These are phyloP conservation scores for Drosophila ohnishii DNA, from an alignment of 1,140 invertebrate species.

Conservation along the genomic window DNA sequence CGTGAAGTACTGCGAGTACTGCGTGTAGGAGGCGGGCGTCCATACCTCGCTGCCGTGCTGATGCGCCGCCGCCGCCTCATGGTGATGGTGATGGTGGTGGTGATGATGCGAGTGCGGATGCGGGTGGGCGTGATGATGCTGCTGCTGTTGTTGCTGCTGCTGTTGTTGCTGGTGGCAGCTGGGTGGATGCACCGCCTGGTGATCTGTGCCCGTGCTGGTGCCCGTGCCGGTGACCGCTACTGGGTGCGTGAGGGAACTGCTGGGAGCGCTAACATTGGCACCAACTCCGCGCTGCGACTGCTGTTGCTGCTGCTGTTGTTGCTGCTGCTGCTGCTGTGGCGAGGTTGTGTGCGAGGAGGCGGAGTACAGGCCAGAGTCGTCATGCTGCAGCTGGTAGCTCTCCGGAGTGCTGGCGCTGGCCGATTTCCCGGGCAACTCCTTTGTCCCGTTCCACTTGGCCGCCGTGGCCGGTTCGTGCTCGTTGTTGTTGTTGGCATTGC, in stretches of 20 bases:
- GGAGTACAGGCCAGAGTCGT: slow-evolving; percentile 79
- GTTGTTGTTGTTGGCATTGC: slow-evolving; percentile 60
- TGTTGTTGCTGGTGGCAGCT: slow-evolving; percentile 58
- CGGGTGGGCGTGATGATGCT: slow-evolving; percentile 52
- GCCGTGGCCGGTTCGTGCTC: slow-evolving; percentile 55
- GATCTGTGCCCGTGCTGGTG: slow-evolving; percentile 56
- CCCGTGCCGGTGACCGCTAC: slow-evolving; percentile 24
- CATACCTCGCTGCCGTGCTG: slow-evolving; percentile 82
- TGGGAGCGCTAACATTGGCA: slow-evolving; percentile 63
- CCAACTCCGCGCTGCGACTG: slow-evolving; percentile 62
- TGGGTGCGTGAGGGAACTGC: slow-evolving; percentile 52
- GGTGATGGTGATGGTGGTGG: slow-evolving; percentile 48
- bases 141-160: slow-evolving; percentile 47
- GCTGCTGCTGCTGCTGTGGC: slow-evolving; percentile 71
- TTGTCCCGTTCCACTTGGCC: slow-evolving; percentile 77
- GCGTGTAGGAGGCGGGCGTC: slow-evolving; percentile 83
- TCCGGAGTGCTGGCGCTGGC: slow-evolving; percentile 69
- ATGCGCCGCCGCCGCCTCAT: slow-evolving; percentile 36
- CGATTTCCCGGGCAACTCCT: slow-evolving; percentile 60
- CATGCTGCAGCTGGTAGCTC: slow-evolving; percentile 76
- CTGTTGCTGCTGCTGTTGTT: slow-evolving; percentile 36
- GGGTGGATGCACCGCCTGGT: slow-evolving; percentile 51
- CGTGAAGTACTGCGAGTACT: slow-evolving; percentile 83
- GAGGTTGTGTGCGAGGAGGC: slow-evolving; percentile 80
- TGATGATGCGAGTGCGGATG: slow-evolving; percentile 59